phyloP scores from a whole-genome alignment of 2,797 vertebrate species.

The Setipinna tenuifilis region DNA sequence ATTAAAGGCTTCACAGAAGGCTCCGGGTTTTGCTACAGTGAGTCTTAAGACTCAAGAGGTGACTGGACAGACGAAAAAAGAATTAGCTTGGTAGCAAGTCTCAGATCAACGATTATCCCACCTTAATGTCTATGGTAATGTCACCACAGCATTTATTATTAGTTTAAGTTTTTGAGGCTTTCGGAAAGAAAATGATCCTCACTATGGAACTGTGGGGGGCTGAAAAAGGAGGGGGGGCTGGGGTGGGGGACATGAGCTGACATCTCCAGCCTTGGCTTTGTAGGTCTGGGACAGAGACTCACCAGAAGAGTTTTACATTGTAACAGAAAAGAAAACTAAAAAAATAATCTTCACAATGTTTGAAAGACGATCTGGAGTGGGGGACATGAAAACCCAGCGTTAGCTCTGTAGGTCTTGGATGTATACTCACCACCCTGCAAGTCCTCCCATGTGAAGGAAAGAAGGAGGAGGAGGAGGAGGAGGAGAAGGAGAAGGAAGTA shows the following conservation, averaged over 20 bases:
- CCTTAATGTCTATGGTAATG: background rate
- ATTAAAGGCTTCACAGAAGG: slow-evolving; percentile 29
- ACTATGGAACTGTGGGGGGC: background rate
- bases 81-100: background rate
- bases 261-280: background rate
- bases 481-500: background rate
- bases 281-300: background rate
- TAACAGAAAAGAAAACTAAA: too few species aligned
- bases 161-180: background rate
- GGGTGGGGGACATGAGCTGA: background rate
- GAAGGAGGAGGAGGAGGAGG: slow-evolving; percentile 10
- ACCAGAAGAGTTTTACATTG: slow-evolving; percentile 16
- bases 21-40: slow-evolving; percentile 15
- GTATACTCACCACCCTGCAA: slow-evolving; percentile 18
- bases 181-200: background rate
- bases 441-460: slow-evolving; percentile 42
- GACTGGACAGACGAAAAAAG: background rate
- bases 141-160: background rate
- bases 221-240: background rate
- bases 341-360: too few species aligned
- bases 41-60: background rate
- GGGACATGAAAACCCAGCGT: too few species aligned
- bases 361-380: too few species aligned
- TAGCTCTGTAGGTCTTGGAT: background rate
- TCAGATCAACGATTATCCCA: background rate